phyloP scores from a whole-genome alignment of 2,797 vertebrate species.

The Arvicola amphibius region DNA sequence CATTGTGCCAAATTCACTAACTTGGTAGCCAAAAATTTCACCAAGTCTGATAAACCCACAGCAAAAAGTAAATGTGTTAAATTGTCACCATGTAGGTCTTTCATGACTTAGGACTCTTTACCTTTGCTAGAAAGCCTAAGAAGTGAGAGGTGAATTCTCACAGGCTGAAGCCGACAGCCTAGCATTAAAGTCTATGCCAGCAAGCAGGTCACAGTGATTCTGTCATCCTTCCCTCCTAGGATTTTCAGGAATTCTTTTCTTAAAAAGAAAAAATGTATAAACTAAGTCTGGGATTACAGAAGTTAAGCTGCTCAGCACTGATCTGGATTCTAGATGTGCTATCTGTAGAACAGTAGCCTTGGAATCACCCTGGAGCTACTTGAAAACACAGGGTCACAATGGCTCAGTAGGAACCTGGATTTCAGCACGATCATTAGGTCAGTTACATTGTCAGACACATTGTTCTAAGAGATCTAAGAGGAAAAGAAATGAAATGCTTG shows the following conservation, averaged over 20 bases:
- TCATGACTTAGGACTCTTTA: neutral
- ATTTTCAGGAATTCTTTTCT: neutral
- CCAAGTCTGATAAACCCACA: constrained; percentile 21
- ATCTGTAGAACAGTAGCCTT: neutral
- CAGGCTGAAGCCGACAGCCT: neutral
- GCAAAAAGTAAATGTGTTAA: neutral
- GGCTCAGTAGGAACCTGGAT: neutral
- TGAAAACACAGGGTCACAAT: neutral
- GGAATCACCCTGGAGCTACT: neutral
- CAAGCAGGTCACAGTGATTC: neutral
- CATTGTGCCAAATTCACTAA: constrained; percentile 57
- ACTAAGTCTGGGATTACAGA: neutral
- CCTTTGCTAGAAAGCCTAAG: neutral
- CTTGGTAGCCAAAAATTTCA: constrained; percentile 20
- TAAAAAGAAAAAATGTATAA: neutral
- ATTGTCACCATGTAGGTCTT: neutral
- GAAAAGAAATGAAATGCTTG: neutral
- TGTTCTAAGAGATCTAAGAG: neutral
- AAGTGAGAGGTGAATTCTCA: neutral
- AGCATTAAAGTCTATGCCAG: neutral
- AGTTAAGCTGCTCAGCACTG: neutral
- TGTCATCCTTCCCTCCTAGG: neutral
- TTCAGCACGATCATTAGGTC: neutral
- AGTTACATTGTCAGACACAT: neutral
- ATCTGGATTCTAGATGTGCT: neutral